phyloP scores from a whole-genome alignment of 2,797 vertebrate species.

The Notoglanidium macrostoma region DNA sequence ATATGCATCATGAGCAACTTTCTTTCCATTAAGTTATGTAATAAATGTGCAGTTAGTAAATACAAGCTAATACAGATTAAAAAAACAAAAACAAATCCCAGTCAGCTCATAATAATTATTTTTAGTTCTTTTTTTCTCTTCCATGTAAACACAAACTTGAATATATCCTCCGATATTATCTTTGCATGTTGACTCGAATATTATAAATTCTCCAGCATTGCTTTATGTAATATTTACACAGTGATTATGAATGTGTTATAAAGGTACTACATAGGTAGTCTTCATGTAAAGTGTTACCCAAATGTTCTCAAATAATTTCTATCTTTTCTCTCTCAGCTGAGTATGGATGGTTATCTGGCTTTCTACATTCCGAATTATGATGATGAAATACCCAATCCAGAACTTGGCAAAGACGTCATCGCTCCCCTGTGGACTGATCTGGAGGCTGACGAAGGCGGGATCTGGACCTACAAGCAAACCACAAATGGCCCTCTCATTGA shows the following conservation, averaged over 20 bases:
- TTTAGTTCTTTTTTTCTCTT: too few species aligned
- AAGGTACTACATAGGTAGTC: neutral
- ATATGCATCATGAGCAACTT: too few species aligned
- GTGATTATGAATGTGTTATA: neutral
- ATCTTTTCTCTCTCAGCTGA: neutral
- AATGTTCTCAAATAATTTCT: neutral
- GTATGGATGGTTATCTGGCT: neutral
- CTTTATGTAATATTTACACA: too few species aligned
- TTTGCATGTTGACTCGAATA: neutral
- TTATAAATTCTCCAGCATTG: neutral
- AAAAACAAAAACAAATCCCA: too few species aligned
- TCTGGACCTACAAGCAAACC: neutral
- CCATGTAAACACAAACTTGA: neutral
- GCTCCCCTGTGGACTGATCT: conserved; percentile 24
- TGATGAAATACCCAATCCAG: neutral
- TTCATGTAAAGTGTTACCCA: neutral
- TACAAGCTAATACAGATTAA: too few species aligned
- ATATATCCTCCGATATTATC: neutral
- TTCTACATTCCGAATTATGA: neutral
- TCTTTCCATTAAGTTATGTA: too few species aligned
- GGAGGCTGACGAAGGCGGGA: neutral
- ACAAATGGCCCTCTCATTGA: neutral
- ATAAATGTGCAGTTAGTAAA: too few species aligned
- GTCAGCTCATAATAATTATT: too few species aligned
- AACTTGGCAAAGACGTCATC: neutral